Evolutionary conservation across 2,888 invertebrate genomes (phyloP).

Genomic region (Choristoneura rosaceana): DNA sequence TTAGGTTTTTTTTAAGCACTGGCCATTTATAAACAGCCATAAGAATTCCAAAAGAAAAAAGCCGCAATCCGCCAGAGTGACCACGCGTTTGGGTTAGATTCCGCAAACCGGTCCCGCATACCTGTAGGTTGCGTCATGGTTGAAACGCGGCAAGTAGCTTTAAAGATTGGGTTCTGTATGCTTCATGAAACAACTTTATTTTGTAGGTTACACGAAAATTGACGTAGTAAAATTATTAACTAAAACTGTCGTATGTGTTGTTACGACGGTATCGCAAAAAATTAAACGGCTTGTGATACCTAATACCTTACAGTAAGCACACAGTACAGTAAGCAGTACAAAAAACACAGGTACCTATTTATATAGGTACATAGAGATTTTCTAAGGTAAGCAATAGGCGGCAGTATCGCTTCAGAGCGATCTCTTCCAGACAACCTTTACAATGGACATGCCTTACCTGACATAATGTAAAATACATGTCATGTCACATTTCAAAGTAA

Average conservation of each 20-base stretch:
- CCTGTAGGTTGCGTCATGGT: slow-evolving; percentile 34
- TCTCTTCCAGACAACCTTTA: too few relatives aligned
- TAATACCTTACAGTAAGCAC: too few relatives aligned
- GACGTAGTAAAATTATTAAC: neutral
- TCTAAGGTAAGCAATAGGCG: too few relatives aligned
- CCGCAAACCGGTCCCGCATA: slow-evolving; percentile 41
- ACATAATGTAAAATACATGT: too few relatives aligned
- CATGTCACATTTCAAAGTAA: too few relatives aligned
- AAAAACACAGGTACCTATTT: too few relatives aligned
- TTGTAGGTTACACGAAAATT: neutral
- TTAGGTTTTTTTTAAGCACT: neutral
- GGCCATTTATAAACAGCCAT: slow-evolving; percentile 10
- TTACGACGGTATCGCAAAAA: too few relatives aligned
- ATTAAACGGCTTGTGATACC: too few relatives aligned
- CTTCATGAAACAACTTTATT: neutral
- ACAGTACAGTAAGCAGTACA: too few relatives aligned
- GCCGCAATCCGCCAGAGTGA: slow-evolving; percentile 34
- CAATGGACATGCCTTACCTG: too few relatives aligned
- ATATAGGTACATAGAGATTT: too few relatives aligned
- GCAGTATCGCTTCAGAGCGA: too few relatives aligned
- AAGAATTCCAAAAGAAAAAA: slow-evolving; percentile 25
- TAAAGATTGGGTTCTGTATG: slow-evolving; percentile 25
- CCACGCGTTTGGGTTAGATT: slow-evolving; percentile 40
- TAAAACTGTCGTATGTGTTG: neutral
- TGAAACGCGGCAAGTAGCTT: slow-evolving; percentile 19